Evolutionary conservation across 2,888 invertebrate species (phyloP).

Genomic region (Ormyrus thymus): DNA sequence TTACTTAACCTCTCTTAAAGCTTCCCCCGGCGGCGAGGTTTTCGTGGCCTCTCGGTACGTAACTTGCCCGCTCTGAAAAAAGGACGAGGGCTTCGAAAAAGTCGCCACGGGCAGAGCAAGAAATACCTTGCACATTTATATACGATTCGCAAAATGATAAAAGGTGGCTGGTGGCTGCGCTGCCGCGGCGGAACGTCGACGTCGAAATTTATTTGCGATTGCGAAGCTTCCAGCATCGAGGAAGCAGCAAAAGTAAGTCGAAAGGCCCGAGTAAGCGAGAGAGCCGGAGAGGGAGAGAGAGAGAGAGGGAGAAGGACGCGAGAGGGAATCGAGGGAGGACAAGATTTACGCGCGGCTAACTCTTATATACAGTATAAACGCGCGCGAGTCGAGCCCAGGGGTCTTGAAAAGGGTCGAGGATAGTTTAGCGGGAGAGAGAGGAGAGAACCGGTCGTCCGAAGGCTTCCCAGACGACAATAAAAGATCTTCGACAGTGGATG

Average conservation of each 20-base stretch:
- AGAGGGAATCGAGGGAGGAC: constrained; percentile 47
- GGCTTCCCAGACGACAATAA: constrained; percentile 63
- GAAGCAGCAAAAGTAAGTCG: constrained; percentile 53
- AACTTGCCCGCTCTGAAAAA: constrained; percentile 7
- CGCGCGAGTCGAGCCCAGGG: constrained; percentile 38
- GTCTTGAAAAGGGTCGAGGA: constrained; percentile 55
- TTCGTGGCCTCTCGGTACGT: neutral
- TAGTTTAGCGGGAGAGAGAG: constrained; percentile 39
- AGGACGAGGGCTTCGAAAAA: neutral
- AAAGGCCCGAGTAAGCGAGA: constrained; percentile 13
- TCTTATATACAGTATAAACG: constrained; percentile 46
- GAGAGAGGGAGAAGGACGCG: neutral
- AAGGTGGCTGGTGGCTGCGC: constrained; percentile 26
- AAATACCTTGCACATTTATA: constrained; percentile 23
- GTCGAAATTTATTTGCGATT: constrained; percentile 54
- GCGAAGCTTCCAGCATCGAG: constrained; percentile 55
- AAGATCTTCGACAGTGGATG: constrained; percentile 68
- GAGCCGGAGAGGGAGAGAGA: neutral
- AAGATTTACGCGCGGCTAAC: constrained; percentile 55
- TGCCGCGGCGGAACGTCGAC: constrained; percentile 34
- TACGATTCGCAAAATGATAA: constrained; percentile 59
- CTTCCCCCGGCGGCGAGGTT: too few relatives aligned
- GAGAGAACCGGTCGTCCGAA: constrained; percentile 49
- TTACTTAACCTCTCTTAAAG: too few relatives aligned
- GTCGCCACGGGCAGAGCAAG: neutral